Base-by-base conservation (phyloP, 2,888 invertebrate genomes). In the Stenurella melanura region DNA sequence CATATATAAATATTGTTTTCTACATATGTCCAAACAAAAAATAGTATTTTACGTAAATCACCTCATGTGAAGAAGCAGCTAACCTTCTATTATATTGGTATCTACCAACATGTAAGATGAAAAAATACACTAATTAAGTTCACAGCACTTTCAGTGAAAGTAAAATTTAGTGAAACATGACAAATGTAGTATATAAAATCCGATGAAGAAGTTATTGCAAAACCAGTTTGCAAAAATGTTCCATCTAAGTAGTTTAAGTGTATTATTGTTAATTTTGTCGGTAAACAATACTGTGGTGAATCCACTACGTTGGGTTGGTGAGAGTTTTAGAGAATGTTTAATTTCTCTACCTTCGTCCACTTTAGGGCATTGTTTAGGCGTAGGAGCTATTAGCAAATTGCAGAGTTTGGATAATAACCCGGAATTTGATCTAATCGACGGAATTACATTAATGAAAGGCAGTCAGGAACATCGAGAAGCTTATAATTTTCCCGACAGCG, bases 351-450 rank as follows among this genome's bases (percentile, higher is more conserved):
- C 88, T 42, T 91, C 91, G 77, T 83, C 76, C 38, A 83, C 93
- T 11, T 90, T 92, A 54, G 93, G 93, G 77, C 85, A 88, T 79
- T 95, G 95, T 88, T 90, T 94, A 70, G 95, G 95, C 0, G 92
- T 93, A 34, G 94, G 94, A n/a, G 91, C 94, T 7, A 86, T 95
- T 19, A 92, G 91, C 82, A 92, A 92, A 79, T 87, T 95, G 12
- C 94, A 93, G 84, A 90, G 91, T 69, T 50, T 50, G 50, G 50
- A 50, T 50, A 50, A 50, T n/a, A 6, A 50, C 12, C 50, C 50
- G 4, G 50, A 50, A 50, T 50, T 50, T 50, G n/a, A 50, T n/a
- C 6, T 50, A 50, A n/a, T 50, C n/a, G 50, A 50, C 7, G 50
- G 50, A 12, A n/a, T 50, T 50, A 50, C 50, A 1, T 6, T 50